Evolutionary conservation across 2,888 invertebrate genomes (phyloP), one percentile per base, ranked within the genome.

Genomic region (Meteorus cinctellus): DNA sequence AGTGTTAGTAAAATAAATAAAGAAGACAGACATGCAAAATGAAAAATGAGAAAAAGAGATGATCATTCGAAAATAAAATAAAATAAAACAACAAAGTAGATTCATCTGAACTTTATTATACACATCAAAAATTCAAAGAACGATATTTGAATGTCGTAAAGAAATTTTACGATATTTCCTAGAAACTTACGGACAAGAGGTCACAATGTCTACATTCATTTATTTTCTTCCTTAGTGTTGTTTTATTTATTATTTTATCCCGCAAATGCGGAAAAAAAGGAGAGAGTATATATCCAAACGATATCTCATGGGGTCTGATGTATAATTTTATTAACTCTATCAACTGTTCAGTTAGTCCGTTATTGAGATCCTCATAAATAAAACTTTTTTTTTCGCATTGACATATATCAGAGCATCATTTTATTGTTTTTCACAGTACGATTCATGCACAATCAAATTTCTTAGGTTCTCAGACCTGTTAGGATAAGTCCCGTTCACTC

Each of bases 391-490:
- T 16, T 48, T 48, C 16, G 3, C 8, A 55, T 69, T 31, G 14
- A 34, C 27, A 16, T 69, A 59, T 69, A 71, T 60, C 45, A 60
- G 16, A 31, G 70, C 19, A 51, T 59, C 65, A 10, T 55, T 41
- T 55, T 55, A 36, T 41, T 34, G 16, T 62, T 69, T 62, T 69
- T 48, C 12, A 55, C 63, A 74, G 51, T 36, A 72, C 77, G 79
- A 81, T 81, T 79, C 77, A 78, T 77, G 77, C 72, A 79, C 75
- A 72, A 74, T 80, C 63, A 77, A 79, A 81, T 82, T 80, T 77
- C 68, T 68, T 63, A 31, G 55, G 19, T 4, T 19, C 24, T 31
- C 12, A 75, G 77, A 81, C 79, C 77, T 78, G 77, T 73, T 66
- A 70, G 63, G 63, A 27, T 41, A 71, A 29, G 59, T 78, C 48